Base-by-base conservation (phyloP, 2,888 invertebrate species). In the Resseliella maxima region DNA sequence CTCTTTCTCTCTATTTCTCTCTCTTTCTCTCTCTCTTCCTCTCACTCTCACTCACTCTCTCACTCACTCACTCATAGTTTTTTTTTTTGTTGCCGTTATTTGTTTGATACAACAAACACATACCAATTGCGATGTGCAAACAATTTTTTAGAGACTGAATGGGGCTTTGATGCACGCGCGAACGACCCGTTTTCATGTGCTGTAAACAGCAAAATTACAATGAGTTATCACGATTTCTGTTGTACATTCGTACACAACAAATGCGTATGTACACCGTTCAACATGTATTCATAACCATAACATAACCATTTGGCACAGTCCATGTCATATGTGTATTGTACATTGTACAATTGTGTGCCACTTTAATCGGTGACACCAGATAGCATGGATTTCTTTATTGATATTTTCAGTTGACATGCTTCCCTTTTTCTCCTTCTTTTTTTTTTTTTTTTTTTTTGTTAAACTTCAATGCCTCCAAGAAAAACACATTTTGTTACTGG, bases 181-280 rank as follows among this genome's bases (percentile, higher is more conserved):
- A 72, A 59, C 24, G 27, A 59, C 59, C 72, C 31, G 18, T n/a
- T 72, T 72, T 31, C 59, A 59, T 24, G 59, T 6, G 59, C 27
- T 27, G 27, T 59, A 59, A 59, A 59, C 59, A 27, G 59, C 31
- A 72, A 72, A 72, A 35, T 72, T 72, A 31, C 72, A 72, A 72
- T 31, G 31, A 31, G 15, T 72, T 72, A 72, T 72, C 31, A 35
- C 2, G 15, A 3, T 15, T 72, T 72, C 27, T 72, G 18, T 27
- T 31, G 15, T 50, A 50, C 2, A 18, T 15, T 50, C 46, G 46
- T 18, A 41, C 5, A 18, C 46, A 50, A 15, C 46, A 18, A n/a
- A n/a, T n/a, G n/a, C n/a, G n/a, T n/a, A n/a, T n/a, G n/a, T n/a
- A 45, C 45, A 45, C 45, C 45, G 45, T 45, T 50, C 18, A 18